Base-by-base conservation (phyloP, 2,888 invertebrate genomes). In the Ichneumon xanthorius region DNA sequence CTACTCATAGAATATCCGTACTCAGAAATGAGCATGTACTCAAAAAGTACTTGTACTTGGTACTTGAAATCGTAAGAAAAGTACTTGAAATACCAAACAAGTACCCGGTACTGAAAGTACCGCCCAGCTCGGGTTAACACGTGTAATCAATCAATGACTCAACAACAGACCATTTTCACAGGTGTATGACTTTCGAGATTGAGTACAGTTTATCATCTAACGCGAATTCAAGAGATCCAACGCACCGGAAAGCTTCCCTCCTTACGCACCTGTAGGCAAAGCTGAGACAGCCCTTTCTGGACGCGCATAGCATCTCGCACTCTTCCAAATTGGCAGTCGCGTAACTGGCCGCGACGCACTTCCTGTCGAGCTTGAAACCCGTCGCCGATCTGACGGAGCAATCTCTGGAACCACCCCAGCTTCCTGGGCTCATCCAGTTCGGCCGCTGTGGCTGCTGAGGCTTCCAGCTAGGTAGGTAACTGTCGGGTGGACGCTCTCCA, bases 321-420 rank as follows among this genome's bases (percentile, higher is more conserved):
- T 97, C 97, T 22, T 97, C 96, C 14, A 97, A 95, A 19, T 96
- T 96, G 0, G 96, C 95, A 1, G 96, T 96, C 1, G 96, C 93
- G 63, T 95, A 95, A 0, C 96, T 95, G 79, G 96, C 95, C 76
- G 96, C 95, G 1, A 97, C 95, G 4, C 96, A 96, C 0, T 95
- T 95, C 85, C 96, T 96, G 50, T 96, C 95, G 30, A 98, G 92
- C 1, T 97, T 96, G 94, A 97, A 97, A 0, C 98, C 97, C 5
- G 97, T 96, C 1, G 96, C 96, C 0, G 96, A 96, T 88, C 97
- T 96, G 0, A 97, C 95, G 0, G 97, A 97, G 89, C 98, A 98
- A 90, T 97, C 97, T 96, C 77, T 81, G 7, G 45, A 50, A 14
- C 40, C 58, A 5, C 45, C 55, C 45, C 30, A 22, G 5, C 9